Evolutionary conservation across 2,113 vertebrate genomes (phyloP).

Genomic region (Dryoscopus gambensis): DNA sequence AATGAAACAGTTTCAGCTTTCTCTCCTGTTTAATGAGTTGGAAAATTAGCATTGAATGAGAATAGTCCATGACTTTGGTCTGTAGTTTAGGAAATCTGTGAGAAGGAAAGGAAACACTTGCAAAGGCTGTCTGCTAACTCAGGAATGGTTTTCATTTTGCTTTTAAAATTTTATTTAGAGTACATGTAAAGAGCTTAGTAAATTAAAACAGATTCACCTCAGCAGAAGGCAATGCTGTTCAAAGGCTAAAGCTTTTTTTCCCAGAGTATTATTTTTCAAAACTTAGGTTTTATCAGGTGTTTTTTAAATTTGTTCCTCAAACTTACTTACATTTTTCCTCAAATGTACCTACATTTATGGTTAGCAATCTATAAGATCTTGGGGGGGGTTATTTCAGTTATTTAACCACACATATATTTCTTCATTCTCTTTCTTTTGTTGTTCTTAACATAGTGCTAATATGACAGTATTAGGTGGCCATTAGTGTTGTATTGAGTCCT

Average conservation of each 20-base stretch:
- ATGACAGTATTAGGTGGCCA: background rate
- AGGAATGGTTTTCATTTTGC: background rate
- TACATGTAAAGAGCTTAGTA: background rate
- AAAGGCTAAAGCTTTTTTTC: background rate
- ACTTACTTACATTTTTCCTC: background rate
- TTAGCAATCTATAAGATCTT: background rate
- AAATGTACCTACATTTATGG: background rate
- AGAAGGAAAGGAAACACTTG: background rate
- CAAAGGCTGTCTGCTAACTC: background rate
- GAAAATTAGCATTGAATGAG: conserved; percentile 10
- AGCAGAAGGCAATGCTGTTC: background rate
- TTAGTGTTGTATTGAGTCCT: background rate
- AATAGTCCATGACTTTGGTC: background rate
- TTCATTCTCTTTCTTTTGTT: background rate
- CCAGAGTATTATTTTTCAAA: background rate
- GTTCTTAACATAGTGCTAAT: background rate
- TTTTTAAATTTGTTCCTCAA: background rate
- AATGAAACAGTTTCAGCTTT: background rate
- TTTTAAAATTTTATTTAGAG: background rate
- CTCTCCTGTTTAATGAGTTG: background rate
- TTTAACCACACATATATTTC: background rate
- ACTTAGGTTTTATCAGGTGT: background rate
- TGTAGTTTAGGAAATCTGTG: background rate
- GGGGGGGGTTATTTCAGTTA: background rate
- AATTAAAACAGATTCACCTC: background rate